Evolutionary conservation across 2,888 invertebrate genomes (phyloP).

Genomic region (Latheticus oryzae): DNA sequence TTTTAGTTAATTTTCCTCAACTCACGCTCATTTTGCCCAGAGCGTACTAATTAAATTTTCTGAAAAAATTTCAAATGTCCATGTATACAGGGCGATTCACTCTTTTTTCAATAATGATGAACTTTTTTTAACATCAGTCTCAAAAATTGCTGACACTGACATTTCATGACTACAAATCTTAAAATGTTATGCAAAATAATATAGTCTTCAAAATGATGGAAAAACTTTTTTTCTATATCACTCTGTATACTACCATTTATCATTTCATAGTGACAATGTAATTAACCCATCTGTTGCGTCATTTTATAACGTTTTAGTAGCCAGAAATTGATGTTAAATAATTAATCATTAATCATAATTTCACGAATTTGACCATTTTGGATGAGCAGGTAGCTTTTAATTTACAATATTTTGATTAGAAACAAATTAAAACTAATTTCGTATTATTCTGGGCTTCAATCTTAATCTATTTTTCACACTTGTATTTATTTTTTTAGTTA

Average conservation of each 20-base stretch:
- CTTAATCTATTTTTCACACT: neutral
- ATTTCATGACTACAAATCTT: too few relatives aligned
- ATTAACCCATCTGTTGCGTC: constrained; percentile 27
- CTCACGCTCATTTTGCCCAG: constrained; percentile 14
- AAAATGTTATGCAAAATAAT: too few relatives aligned
- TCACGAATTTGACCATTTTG: constrained; percentile 21
- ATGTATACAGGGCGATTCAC: too few relatives aligned
- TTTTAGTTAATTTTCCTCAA: constrained; percentile 17
- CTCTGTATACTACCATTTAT: constrained; percentile 3
- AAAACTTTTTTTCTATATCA: neutral
- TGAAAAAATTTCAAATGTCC: too few relatives aligned
- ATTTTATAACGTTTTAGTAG: constrained; percentile 21
- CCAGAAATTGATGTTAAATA: constrained; percentile 10
- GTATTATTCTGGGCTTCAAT: constrained; percentile 13
- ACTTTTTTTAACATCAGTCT: too few relatives aligned
- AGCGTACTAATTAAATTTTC: too few relatives aligned
- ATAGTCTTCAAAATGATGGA: too few relatives aligned
- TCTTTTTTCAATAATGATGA: too few relatives aligned
- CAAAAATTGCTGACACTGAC: too few relatives aligned
- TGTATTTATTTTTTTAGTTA: neutral
- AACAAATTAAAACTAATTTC: neutral
- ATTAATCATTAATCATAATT: constrained; percentile 21
- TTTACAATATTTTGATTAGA: constrained; percentile 4
- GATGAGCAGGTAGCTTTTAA: constrained; percentile 27
- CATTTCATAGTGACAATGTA: constrained; percentile 7